Evolutionary conservation across 2,113 vertebrate species (phyloP), one percentile per base, ranked within the genome.

Genomic region (Lynx canadensis): DNA sequence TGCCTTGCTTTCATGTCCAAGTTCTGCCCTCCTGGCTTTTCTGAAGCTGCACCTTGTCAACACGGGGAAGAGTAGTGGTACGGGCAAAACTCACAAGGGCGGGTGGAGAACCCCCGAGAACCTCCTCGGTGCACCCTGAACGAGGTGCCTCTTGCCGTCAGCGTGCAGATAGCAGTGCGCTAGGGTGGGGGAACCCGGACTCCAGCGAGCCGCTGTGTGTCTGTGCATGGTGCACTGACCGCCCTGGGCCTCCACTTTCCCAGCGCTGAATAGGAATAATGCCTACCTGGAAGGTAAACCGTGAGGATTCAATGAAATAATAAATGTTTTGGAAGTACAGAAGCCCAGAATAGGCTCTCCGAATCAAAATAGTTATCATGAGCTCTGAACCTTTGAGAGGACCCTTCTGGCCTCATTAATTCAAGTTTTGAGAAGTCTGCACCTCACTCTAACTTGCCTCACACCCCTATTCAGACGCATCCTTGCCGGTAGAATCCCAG

Each of bases 381-480:
- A 80, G 79, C 83, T 60, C 93, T n/a, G 38, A 91, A 78, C 94
- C 82, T 95, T 88, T 36, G 78, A 94, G 96, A 93, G 48, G 78
- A 94, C 97, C 97, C 96, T 91, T 86, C 97, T 97, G 97, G 91
- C 81, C 94, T 91, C 85, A 14, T 96, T 82, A 97, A 88, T 95
- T 86, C 29, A 57, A 45, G 93, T 96, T 96, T 68, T 76, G 69
- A 98, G 96, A 94, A 87, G 66, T 82, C 90, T 0, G 18, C 78
- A 23, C 78, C 82, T 69, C 81, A 84, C 85, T 94, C 91, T 95
- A 55, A 38, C 90, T 91, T 89, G 93, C 84, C 96, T 94, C n/a
- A 4, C 29, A 71, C 80, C 69, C 85, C 41, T 81, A 93, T 97
- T 95, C 94, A 96, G 88, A 96, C 23, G 45, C 88, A 88, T 66